Evolutionary conservation across 2,888 invertebrate genomes (phyloP).

Genomic region (Bellardia pandia): DNA sequence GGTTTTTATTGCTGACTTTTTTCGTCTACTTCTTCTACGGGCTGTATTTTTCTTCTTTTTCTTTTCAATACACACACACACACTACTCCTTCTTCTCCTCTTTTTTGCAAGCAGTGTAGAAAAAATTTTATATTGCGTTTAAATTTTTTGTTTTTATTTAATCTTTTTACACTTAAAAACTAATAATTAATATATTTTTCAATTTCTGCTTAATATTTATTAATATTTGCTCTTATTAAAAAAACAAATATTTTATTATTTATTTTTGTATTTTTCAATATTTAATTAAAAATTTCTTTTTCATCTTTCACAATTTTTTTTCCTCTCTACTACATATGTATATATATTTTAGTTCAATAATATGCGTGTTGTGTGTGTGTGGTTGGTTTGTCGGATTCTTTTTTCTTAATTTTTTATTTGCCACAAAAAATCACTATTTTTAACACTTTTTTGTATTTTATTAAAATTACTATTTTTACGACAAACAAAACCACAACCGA

Average conservation of each 20-base stretch:
- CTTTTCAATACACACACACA: conserved; percentile 66
- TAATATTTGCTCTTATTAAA: too few species aligned
- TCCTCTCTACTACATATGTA: conserved; percentile 58
- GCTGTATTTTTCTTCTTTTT: conserved; percentile 51
- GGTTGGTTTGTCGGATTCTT: conserved; percentile 69
- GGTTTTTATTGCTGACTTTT: conserved; percentile 56
- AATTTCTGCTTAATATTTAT: background rate
- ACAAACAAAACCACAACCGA: conserved; percentile 68
- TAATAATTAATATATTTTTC: conserved; percentile 36
- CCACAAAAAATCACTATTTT: conserved; percentile 65
- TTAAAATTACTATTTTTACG: conserved; percentile 34
- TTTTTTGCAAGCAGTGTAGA: conserved; percentile 51
- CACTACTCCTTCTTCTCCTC: conserved; percentile 21
- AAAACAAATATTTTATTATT: too few species aligned
- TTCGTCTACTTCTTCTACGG: conserved; percentile 61
- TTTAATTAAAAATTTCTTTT: conserved; percentile 45
- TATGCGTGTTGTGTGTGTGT: conserved; percentile 68
- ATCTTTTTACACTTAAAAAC: conserved; percentile 60
- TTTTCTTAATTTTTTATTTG: conserved; percentile 67
- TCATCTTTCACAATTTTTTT: conserved; percentile 69
- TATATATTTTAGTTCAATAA: too few species aligned
- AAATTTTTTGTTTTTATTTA: conserved; percentile 52
- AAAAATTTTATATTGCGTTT: conserved; percentile 71
- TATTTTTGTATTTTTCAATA: background rate
- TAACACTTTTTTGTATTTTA: conserved; percentile 31